These are phyloP conservation scores for Microcebus griseorufus DNA, from an alignment of 2,113 vertebrate genomes.

Conservation along the genomic window DNA sequence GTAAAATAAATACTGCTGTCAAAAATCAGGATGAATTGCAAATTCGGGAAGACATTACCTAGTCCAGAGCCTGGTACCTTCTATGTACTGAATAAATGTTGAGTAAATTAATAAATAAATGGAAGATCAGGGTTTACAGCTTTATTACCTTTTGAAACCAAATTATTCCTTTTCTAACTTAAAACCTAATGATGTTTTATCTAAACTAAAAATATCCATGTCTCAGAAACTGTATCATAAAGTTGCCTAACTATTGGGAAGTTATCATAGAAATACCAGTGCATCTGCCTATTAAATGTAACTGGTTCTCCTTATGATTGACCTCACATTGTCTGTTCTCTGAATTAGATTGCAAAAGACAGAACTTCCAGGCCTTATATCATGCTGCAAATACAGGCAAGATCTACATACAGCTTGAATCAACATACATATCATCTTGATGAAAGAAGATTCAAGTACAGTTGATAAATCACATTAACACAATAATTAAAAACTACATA, in stretches of 20 bases:
- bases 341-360: conserved; percentile 22
- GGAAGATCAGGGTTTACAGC: background rate
- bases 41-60: conserved; percentile 35
- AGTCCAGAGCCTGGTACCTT: background rate
- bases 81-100: conserved; percentile 21
- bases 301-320: background rate
- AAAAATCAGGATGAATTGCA: conserved; percentile 57
- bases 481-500: conserved; percentile 55
- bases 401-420: background rate
- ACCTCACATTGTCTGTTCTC: background rate
- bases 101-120: conserved; percentile 15
- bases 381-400: conserved; percentile 19
- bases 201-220: background rate
- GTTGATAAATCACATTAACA: conserved; percentile 62
- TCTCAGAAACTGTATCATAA: background rate
- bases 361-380: conserved; percentile 53
- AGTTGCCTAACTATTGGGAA: conserved; percentile 57
- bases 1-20: conserved; percentile 57
- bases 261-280: background rate
- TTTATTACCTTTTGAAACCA: conserved; percentile 43
- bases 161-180: background rate
- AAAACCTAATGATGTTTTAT: conserved; percentile 8
- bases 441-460: background rate
- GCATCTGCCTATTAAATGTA: background rate
- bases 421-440: background rate